These are phyloP conservation scores for Turnix velox DNA, from an alignment of 2,113 vertebrate genomes.

Conservation along the genomic window DNA sequence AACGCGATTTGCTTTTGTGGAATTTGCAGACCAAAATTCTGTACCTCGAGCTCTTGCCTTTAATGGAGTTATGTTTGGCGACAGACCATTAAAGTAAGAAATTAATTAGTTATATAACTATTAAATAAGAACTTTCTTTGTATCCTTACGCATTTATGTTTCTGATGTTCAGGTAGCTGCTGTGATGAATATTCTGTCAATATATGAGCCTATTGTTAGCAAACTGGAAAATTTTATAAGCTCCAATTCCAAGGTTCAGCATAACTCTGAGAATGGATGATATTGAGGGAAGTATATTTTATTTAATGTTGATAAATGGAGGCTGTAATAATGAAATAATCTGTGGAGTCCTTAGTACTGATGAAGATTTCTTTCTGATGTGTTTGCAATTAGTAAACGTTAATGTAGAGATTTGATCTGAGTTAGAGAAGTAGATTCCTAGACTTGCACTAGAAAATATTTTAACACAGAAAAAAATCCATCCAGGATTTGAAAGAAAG, in stretches of 20 bases:
- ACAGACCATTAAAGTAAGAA: slow-evolving; percentile 93
- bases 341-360: not conserved
- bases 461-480: not conserved
- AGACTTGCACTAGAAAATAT: not conserved
- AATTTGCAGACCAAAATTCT: slow-evolving; percentile 92
- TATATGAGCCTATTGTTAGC: not conserved
- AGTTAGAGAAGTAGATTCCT: not conserved
- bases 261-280: not conserved
- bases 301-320: not conserved
- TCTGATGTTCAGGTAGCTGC: not conserved
- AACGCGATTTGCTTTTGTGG: slow-evolving; percentile 93
- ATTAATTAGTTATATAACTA: not conserved
- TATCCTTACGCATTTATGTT: not conserved
- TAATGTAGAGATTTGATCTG: not conserved
- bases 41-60: slow-evolving; percentile 91
- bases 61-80: slow-evolving; percentile 98
- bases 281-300: not conserved
- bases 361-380: not conserved
- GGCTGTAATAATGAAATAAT: not conserved
- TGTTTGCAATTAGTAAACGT: not conserved
- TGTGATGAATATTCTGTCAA: not conserved
- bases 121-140: not conserved
- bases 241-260: not conserved
- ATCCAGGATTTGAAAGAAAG: not conserved
- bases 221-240: not conserved